Base-by-base conservation (phyloP, 2,797 vertebrate species). In the Rhynchotus rufescens region DNA sequence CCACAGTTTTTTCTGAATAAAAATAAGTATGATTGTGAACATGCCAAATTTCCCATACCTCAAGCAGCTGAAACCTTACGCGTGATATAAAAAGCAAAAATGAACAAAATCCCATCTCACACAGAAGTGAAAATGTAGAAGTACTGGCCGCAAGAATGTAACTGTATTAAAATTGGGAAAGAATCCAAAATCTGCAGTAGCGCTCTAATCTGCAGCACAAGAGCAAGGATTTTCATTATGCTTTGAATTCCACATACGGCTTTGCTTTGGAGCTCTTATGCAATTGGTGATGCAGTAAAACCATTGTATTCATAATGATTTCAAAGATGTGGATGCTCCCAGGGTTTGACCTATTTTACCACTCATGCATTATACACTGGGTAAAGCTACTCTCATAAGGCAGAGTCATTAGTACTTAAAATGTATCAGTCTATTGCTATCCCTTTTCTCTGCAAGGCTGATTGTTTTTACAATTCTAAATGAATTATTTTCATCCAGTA, bases 291-390 rank as follows among this genome's bases (percentile, higher is more conserved):
- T 93, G 87, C 91, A 94, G 92, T 94, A 95, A 97, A 90, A 84
- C 80, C 73, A 93, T 94, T 97, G 95, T 96, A 93, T 95, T 97
- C 94, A 88, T 95, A 95, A 97, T 96, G 96, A 96, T 97, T 97
- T 96, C 93, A 92, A 95, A 96, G 95, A 96, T 45, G 75, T 94
- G 86, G 86, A 90, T 93, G 90, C 83, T 97, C 95, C 93, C 88
- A 94, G 93, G 68, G 66, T 95, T 96, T 96, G 96, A 96, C 96
- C 97, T 97, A 95, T 95, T 96, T 98, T 96, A 91, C 82, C 94
- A 84, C 89, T 96, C 94, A 92, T 93, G 92, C 84, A 92, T 97
- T 97, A 93, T 96, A 87, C 81, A 94, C 89, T 26, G 80, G 66
- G 51, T 93, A 95, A 95, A 96, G 81, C 89, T 89, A 94, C 92